phyloP scores from a whole-genome alignment of 1,140 invertebrate species.

The Drosophila azteca region DNA sequence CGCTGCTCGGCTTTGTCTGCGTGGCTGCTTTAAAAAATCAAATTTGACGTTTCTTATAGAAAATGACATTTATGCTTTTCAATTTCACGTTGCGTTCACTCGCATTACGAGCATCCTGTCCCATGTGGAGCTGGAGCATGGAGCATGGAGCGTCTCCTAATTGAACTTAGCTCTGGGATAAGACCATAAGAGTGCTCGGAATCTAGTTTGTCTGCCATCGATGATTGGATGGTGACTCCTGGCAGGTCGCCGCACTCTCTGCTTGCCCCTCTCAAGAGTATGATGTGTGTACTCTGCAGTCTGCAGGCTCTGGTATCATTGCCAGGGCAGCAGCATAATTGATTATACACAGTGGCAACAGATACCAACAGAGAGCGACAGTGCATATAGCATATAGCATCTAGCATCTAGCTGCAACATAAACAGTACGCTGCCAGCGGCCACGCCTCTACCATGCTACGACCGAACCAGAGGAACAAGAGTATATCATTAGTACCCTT shows the following conservation, averaged over 20 bases:
- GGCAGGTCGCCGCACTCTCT: constrained; percentile 9
- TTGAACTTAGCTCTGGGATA: constrained; percentile 41
- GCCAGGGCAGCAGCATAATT: constrained; percentile 30
- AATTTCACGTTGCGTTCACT: constrained; percentile 48
- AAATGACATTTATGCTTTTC: constrained; percentile 57
- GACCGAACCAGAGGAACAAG: constrained; percentile 34
- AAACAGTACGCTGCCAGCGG: constrained; percentile 2
- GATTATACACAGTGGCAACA: constrained; percentile 17
- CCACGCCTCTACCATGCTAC: constrained; percentile 23
- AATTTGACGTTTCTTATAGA: constrained; percentile 52
- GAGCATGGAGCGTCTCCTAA: constrained; percentile 7
- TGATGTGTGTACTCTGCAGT: no score
- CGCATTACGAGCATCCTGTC: constrained; percentile 10
- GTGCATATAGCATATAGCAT: constrained; percentile 22
- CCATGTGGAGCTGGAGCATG: not conserved
- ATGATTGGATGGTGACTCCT: constrained; percentile 14
- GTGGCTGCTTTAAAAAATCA: constrained; percentile 32
- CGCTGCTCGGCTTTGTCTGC: constrained; percentile 18
- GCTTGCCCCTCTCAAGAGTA: not conserved
- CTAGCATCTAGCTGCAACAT: constrained; percentile 19
- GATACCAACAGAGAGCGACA: constrained; percentile 2
- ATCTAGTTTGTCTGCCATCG: constrained; percentile 13
- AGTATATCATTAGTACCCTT: constrained; percentile 38
- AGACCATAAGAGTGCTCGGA: not conserved
- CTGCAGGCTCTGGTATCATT: constrained; percentile 6